Evolutionary conservation across 2,113 vertebrate genomes (phyloP).

Genomic region (Aramus guarauna): DNA sequence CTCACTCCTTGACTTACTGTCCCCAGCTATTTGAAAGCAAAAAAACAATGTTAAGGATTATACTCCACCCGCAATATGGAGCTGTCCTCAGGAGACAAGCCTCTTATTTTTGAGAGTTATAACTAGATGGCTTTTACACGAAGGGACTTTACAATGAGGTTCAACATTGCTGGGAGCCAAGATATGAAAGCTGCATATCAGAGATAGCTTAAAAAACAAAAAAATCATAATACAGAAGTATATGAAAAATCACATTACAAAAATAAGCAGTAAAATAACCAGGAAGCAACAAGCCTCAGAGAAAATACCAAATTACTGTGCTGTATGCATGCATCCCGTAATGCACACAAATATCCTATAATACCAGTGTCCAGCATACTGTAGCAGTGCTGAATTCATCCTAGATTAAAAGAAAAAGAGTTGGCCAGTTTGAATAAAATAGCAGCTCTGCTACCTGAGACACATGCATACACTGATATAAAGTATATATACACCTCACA

Average conservation of each 20-base stretch:
- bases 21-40: conserved; percentile 81
- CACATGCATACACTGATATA: accelerated
- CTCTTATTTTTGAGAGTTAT: conserved; percentile 77
- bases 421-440: background rate
- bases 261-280: conserved; percentile 44
- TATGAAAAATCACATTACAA: conserved; percentile 54
- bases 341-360: background rate
- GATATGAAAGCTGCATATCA: conserved; percentile 72
- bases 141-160: conserved; percentile 66
- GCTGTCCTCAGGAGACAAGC: conserved; percentile 75
- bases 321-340: background rate
- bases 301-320: background rate
- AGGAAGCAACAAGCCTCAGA: conserved; percentile 30
- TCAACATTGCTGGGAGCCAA: conserved; percentile 67
- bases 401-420: background rate
- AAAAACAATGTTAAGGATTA: conserved; percentile 82
- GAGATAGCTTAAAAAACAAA: conserved; percentile 76
- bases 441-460: background rate
- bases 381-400: background rate
- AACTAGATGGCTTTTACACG: conserved; percentile 65
- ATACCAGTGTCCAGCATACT: background rate
- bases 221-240: conserved; percentile 53
- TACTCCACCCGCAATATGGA: conserved; percentile 68
- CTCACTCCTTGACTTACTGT: conserved; percentile 80
- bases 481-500: background rate